A percentile compares a stretch with the other conserved stretches of the same genome.
Conservation (phyloP, 1,140 invertebrate species). For the Dendrolimus kikuchii region DNA sequence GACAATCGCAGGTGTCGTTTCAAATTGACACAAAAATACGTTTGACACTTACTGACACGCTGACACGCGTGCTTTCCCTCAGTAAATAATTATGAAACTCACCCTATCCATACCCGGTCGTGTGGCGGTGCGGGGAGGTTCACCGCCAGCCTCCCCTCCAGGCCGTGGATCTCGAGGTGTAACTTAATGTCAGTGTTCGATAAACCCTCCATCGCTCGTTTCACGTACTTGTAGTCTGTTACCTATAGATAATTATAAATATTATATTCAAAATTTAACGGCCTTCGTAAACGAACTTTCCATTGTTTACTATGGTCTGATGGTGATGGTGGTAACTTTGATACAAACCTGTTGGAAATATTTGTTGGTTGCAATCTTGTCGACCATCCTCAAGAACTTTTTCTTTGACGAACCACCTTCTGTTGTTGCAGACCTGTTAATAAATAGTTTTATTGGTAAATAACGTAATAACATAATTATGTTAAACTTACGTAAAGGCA, state of each 20-base stretch:
- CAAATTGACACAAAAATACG: no score
- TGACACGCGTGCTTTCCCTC: no score
- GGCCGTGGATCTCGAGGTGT: slow-evolving; percentile 87
- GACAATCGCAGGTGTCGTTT: no score
- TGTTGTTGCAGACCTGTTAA: slow-evolving; percentile 21
- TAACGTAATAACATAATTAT: no score
- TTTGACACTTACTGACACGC: no score
- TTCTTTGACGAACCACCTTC: slow-evolving; percentile 74
- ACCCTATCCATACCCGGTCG: slow-evolving; percentile 91
- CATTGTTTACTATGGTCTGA: no score
- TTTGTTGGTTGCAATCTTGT: slow-evolving; percentile 91
- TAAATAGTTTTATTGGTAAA: no score
- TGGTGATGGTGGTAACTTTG: no score
- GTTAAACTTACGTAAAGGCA: no score
- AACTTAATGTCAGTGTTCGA: slow-evolving; percentile 94
- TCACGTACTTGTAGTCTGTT: slow-evolving; percentile 82
- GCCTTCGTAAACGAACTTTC: no score
- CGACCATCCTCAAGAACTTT: slow-evolving; percentile 89
- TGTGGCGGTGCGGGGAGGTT: slow-evolving; percentile 96
- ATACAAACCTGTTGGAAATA: slow-evolving; percentile 82
- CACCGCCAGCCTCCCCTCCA: slow-evolving; percentile 89
- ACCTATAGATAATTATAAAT: slow-evolving; percentile 28
- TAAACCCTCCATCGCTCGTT: slow-evolving; percentile 87
- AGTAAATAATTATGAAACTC: slow-evolving; percentile 8
- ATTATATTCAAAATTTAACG: no score